Conservation (phyloP, 2,113 vertebrate genomes). For the Arvicanthis niloticus region DNA sequence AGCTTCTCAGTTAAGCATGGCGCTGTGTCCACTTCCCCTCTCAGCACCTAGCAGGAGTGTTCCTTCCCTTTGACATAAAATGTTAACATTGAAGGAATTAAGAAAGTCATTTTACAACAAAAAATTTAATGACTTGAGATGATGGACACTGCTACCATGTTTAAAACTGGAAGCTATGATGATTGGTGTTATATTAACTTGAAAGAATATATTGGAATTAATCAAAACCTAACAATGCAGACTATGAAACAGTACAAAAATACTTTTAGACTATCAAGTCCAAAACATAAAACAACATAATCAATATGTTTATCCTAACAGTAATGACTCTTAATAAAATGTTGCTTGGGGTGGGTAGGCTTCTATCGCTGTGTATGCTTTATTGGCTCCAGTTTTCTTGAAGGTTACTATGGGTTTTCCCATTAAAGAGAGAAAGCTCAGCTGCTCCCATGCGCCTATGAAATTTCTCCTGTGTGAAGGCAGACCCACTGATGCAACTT, state of each 20-base stretch:
- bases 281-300: constrained; percentile 17
- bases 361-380: constrained; percentile 9
- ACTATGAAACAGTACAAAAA: constrained; percentile 1
- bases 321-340: constrained; percentile 17
- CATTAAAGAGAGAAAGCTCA: constrained; percentile 29
- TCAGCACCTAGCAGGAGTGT: not conserved
- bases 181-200: constrained; percentile 22
- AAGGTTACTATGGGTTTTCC: not conserved
- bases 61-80: constrained; percentile 18
- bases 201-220: not conserved
- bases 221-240: constrained; percentile 55
- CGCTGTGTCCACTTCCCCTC: not conserved
- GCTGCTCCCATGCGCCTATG: not conserved
- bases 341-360: not conserved
- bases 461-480: not conserved
- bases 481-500: not conserved
- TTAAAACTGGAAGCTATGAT: constrained; percentile 36
- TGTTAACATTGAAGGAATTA: not conserved
- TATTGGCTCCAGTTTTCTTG: constrained; percentile 35
- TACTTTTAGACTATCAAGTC: constrained; percentile 47
- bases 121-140: constrained; percentile 36
- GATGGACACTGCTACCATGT: not conserved
- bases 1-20: not conserved
- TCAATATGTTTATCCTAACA: not conserved
- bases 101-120: constrained; percentile 48